Base-by-base conservation (phyloP, 2,113 vertebrate species). In the Myrmophylax atrothorax region DNA sequence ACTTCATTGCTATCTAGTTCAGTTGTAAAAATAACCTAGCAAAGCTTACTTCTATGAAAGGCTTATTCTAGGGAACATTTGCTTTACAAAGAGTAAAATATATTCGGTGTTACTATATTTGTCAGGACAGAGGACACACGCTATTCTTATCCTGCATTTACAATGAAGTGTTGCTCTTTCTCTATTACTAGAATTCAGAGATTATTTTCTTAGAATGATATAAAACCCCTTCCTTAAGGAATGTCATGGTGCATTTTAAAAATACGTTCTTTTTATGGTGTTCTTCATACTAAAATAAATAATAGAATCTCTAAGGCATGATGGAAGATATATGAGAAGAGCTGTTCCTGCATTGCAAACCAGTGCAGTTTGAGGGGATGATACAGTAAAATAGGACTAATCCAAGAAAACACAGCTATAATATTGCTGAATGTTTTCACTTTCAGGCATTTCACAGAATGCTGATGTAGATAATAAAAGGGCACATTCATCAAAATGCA, bases 371-470 rank as follows among this genome's bases (percentile, higher is more conserved):
- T 87, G 60, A 87, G 84, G 35, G 59, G 46, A 56, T 55, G 53
- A 47, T 87, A 25, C 6, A 63, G 46, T 90, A 87, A 88, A 94
- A 59, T 42, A 66, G 89, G 76, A 76, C 38, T 84, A 78, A 66
- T 87, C 47, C 88, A 80, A 74, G 58, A 92, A 96, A 84, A 74
- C n/a, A 76, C 26, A 69, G 18, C 23, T 60, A 46, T 93, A 85
- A 47, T 82, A 58, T 80, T 91, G 18, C 50, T 66, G 67, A 72
- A 83, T 84, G 63, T 93, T 97, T 94, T 94, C 84, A 92, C 84
- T 96, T 97, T 46, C 20, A 91, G 70, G 15, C 14, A 55, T 96
- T 97, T 93, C 66, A 89, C 40, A 77, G 82, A 94, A 88, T 84
- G 76, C 47, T 96, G 89, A 92, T 91, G 55, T 72, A 63, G 78